phyloP scores from a whole-genome alignment of 2,888 invertebrate species.

The Monoplex corrugatus region DNA sequence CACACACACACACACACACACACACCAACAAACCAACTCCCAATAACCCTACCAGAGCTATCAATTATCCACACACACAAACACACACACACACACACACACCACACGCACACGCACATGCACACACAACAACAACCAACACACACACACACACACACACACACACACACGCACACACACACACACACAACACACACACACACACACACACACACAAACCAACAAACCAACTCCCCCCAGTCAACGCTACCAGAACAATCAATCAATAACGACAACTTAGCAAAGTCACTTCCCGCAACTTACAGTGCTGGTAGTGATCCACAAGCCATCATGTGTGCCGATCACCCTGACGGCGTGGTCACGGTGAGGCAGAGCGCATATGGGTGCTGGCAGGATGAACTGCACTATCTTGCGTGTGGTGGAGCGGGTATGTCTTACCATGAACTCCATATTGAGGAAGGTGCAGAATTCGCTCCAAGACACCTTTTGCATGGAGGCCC shows the following conservation, averaged over 20 bases:
- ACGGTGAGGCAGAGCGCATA: constrained; percentile 78
- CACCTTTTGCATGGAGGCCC: constrained; percentile 79
- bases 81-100: no score
- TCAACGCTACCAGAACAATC: neutral
- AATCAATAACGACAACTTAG: no score
- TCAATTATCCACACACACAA: no score
- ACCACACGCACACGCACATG: no score
- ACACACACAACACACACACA: neutral
- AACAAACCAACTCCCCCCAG: no score
- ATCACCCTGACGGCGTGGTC: constrained; percentile 78
- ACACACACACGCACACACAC: neutral
- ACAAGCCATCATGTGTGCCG: constrained; percentile 78
- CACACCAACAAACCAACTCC: no score
- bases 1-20: no score
- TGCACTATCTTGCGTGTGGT: constrained; percentile 76
- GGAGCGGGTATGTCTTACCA: constrained; percentile 80
- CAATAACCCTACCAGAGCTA: no score
- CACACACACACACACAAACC: neutral
- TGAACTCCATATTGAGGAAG: constrained; percentile 81
- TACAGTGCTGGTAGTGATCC: constrained; percentile 79
- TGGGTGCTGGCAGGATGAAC: constrained; percentile 79
- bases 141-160: neutral
- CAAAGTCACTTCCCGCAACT: neutral
- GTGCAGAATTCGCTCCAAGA: constrained; percentile 82
- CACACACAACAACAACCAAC: no score